Evolutionary conservation across 2,113 vertebrate species (phyloP).

Genomic region (Coregonus clupeaformis): DNA sequence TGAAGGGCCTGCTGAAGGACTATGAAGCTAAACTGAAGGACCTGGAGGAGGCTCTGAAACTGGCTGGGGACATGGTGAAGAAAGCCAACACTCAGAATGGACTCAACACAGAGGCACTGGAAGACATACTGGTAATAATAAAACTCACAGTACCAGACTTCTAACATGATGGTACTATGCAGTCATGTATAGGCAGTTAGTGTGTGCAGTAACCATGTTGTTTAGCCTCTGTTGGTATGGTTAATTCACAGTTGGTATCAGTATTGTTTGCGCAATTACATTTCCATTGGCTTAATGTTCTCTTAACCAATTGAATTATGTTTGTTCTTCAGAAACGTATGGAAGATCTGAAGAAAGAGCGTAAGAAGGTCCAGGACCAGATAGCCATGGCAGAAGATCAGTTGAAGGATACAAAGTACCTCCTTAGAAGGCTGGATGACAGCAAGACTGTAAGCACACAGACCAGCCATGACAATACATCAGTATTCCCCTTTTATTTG

Average conservation of each 20-base stretch:
- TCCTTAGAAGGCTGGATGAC: slow-evolving; percentile 70
- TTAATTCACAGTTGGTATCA: no score
- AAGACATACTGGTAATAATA: slow-evolving; percentile 79
- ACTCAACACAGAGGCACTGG: slow-evolving; percentile 74
- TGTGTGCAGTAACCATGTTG: no score
- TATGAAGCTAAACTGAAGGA: slow-evolving; percentile 82
- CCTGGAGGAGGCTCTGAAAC: slow-evolving; percentile 75
- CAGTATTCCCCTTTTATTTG: no score
- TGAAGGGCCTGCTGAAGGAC: slow-evolving; percentile 73
- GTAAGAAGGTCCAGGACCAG: slow-evolving; percentile 65
- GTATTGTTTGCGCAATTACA: no score
- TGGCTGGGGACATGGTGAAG: slow-evolving; percentile 72
- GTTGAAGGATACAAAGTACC: slow-evolving; percentile 72
- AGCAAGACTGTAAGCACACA: slow-evolving; percentile 80
- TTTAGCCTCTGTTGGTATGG: no score
- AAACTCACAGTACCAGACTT: no score
- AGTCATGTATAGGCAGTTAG: no score
- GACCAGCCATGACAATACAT: not conserved
- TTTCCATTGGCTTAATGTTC: not conserved
- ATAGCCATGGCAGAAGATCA: slow-evolving; percentile 76
- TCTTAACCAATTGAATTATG: not conserved
- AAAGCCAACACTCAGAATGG: slow-evolving; percentile 81
- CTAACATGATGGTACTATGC: no score
- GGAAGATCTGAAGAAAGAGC: slow-evolving; percentile 72
- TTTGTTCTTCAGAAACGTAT: slow-evolving; percentile 73